Base-by-base conservation (phyloP, 2,113 vertebrate genomes). In the Salvator merianae region DNA sequence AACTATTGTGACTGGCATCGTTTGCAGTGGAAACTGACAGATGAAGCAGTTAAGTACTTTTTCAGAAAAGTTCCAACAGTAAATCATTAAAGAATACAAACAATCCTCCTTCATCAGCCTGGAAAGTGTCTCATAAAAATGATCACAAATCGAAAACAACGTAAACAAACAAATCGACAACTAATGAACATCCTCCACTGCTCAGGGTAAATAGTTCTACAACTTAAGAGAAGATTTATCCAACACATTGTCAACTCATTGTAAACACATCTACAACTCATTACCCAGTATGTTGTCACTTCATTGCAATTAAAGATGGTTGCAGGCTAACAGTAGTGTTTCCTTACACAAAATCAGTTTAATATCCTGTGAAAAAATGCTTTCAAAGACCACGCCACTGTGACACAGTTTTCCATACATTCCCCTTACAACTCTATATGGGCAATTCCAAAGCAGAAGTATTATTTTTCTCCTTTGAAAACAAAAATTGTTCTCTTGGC, bases 181-280 rank as follows among this genome's bases (percentile, higher is more conserved):
- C 94, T 95, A 96, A 96, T 96, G 95, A 96, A 94, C 94, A 93
- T 94, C 91, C 91, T 89, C 93, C 94, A 95, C 91, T 28, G 86
- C 90, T 95, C 93, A 94, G 93, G 95, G 94, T 94, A 96, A 96
- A 96, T 91, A 96, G 92, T 95, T 94, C 94, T 94, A 95, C 94
- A 96, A 96, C 93, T 96, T 96, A 92, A 94, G 94, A 94, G 95
- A 95, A 95, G 94, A 94, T 95, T 96, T 96, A 96, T 95, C 94
- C 96, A 96, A 96, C 96, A 95, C 96, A 92, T 96, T 96, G 96
- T 96, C 95, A 96, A 94, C 94, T 96, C 94, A 94, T 95, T 95
- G 95, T 96, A 96, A 96, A 96, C 96, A 96, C 95, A 96, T 96
- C 95, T 94, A 96, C 94, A 96, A 96, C 93, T 96, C 95, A 96